phyloP scores from a whole-genome alignment of 2,888 invertebrate genomes.

The Marasmarcha lunaedactyla region DNA sequence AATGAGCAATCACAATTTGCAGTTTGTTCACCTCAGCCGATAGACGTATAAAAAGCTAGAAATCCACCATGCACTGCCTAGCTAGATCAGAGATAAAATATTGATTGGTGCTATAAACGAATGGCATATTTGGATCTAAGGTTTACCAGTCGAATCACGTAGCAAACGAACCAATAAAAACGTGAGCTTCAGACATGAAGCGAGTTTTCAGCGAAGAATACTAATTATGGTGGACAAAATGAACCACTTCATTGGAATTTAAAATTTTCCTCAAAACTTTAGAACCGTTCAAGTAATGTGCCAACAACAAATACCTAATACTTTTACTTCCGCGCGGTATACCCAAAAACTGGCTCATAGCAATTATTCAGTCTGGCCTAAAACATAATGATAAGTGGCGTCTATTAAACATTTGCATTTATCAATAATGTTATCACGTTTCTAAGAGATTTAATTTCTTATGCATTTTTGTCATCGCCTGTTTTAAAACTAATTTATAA shows the following conservation, averaged over 20 bases:
- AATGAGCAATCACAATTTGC: constrained; percentile 59
- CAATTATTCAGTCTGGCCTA: no score
- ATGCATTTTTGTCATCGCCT: no score
- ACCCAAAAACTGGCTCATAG: no score
- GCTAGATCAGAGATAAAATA: constrained; percentile 59
- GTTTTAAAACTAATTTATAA: no score
- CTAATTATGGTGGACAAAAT: constrained; percentile 20
- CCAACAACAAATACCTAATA: no score
- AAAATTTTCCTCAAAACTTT: no score
- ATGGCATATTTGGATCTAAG: constrained; percentile 45
- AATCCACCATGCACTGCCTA: constrained; percentile 53
- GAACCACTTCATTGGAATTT: no score
- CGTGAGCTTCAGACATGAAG: constrained; percentile 28
- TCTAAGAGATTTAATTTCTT: not conserved
- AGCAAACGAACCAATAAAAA: constrained; percentile 37
- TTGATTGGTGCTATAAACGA: constrained; percentile 64
- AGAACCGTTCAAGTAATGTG: no score
- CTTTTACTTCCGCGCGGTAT: no score
- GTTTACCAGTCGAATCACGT: constrained; percentile 50
- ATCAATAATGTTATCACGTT: not conserved
- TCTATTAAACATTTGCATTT: constrained; percentile 1
- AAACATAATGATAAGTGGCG: not conserved
- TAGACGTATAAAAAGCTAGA: constrained; percentile 67
- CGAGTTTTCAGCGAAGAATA: constrained; percentile 36
- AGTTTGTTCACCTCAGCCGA: constrained; percentile 58